These are phyloP conservation scores for Aporrectodea caliginosa DNA, from an alignment of 1,140 invertebrate species.

Conservation along the genomic window DNA sequence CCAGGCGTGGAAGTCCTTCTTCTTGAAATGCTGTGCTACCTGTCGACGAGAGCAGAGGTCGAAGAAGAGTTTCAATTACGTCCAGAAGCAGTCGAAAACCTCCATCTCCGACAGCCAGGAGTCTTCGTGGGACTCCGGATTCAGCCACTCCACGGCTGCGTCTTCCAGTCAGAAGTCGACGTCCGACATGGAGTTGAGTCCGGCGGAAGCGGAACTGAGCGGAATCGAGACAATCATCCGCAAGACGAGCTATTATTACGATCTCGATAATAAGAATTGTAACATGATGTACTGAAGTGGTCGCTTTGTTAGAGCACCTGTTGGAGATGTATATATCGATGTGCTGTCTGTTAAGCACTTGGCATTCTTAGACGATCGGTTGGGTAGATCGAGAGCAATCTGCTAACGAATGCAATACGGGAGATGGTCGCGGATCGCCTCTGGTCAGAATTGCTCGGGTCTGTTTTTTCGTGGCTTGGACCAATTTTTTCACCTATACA, in stretches of 20 bases:
- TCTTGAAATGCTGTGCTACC: not conserved
- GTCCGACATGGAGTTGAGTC: not conserved
- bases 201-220: not conserved
- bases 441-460: too few relatives aligned
- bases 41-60: not conserved
- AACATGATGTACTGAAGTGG: too few relatives aligned
- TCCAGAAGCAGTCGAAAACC: not conserved
- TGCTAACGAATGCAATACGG: too few relatives aligned
- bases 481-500: too few relatives aligned
- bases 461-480: too few relatives aligned
- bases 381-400: too few relatives aligned
- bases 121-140: not conserved
- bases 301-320: too few relatives aligned
- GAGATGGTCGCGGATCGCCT: too few relatives aligned
- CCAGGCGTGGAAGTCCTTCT: constrained; percentile 40
- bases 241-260: not conserved
- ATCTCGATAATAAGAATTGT: too few relatives aligned
- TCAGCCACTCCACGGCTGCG: not conserved
- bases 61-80: not conserved
- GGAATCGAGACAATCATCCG: not conserved
- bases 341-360: too few relatives aligned
- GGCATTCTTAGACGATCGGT: too few relatives aligned
- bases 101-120: not conserved
- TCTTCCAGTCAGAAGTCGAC: not conserved
- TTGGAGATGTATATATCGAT: too few relatives aligned